These are phyloP conservation scores for Diachrysia chrysitis DNA, from an alignment of 2,888 invertebrate species.

Conservation along the genomic window DNA sequence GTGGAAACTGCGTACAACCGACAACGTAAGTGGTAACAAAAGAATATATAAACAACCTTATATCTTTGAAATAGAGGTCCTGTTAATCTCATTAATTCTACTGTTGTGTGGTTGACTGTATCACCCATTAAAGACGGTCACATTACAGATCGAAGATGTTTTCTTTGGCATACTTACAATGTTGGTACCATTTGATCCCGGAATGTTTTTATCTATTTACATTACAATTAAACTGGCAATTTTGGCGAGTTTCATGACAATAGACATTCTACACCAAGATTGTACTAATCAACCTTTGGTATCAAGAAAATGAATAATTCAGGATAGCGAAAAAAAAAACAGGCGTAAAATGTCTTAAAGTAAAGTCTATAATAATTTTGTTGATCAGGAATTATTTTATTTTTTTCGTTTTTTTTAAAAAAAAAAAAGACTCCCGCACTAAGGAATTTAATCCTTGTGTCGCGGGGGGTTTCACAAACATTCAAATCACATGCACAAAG, in stretches of 20 bases:
- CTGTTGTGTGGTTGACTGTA: conserved; percentile 8
- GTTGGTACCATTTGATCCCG: neutral
- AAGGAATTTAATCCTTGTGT: too few species aligned
- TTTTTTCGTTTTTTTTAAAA: too few species aligned
- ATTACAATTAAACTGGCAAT: neutral
- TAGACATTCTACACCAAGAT: neutral
- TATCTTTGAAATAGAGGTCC: neutral
- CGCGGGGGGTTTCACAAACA: too few species aligned
- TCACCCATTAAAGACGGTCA: conserved; percentile 8
- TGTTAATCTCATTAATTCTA: neutral
- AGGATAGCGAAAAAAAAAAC: too few species aligned
- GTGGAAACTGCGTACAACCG: conserved; percentile 31
- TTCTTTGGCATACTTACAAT: conserved; percentile 11
- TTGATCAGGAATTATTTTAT: too few species aligned
- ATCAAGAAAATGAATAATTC: too few species aligned
- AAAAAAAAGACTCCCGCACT: too few species aligned
- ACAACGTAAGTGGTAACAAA: neutral
- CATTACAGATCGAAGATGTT: conserved; percentile 20
- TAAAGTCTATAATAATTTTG: too few species aligned
- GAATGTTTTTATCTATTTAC: neutral
- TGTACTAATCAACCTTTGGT: neutral
- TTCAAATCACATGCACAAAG: too few species aligned
- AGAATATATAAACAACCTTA: neutral
- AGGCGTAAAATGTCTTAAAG: too few species aligned
- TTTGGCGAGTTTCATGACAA: neutral